Percentiles rank a stretch among this genome's conserved stretches.
Conservation (phyloP, 2,797 vertebrate genomes). For the Lacerta agilis region DNA sequence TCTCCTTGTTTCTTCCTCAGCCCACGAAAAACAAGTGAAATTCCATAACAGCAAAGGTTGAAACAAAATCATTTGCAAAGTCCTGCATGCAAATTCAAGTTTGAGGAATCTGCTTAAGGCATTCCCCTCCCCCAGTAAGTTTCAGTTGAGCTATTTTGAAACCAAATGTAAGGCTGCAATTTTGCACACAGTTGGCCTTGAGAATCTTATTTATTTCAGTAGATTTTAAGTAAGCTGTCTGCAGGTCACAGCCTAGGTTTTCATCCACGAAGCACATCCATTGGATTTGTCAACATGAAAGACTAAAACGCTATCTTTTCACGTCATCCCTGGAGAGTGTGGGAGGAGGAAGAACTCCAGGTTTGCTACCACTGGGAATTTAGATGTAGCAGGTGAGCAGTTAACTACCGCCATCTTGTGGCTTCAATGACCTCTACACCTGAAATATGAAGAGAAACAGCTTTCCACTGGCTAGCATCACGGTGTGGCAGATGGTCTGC, state of each 20-base stretch:
- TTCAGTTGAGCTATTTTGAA: not conserved
- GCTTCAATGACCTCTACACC: conserved; percentile 53
- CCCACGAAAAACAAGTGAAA: not conserved
- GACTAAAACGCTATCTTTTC: not conserved
- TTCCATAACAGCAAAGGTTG: not conserved
- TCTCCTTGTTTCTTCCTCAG: no score
- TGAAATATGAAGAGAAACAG: conserved; percentile 1
- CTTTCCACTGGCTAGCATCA: not conserved
- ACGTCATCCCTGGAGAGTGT: not conserved
- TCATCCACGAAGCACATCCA: not conserved
- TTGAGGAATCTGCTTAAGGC: not conserved
- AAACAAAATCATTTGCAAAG: not conserved
- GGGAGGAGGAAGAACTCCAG: conserved; percentile 8
- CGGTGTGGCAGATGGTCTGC: not conserved
- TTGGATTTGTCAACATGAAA: not conserved
- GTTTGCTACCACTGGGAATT: not conserved
- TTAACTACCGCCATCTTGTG: conserved; percentile 74
- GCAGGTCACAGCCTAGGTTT: not conserved
- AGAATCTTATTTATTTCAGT: not conserved
- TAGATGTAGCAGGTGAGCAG: conserved; percentile 39
- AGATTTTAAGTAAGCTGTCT: not conserved
- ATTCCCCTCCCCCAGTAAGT: not conserved
- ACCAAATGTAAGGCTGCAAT: not conserved
- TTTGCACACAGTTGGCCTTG: not conserved
- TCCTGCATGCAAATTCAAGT: not conserved